These are phyloP conservation scores for Callimorpha dominula DNA, from an alignment of 2,888 invertebrate genomes.

Conservation along the genomic window DNA sequence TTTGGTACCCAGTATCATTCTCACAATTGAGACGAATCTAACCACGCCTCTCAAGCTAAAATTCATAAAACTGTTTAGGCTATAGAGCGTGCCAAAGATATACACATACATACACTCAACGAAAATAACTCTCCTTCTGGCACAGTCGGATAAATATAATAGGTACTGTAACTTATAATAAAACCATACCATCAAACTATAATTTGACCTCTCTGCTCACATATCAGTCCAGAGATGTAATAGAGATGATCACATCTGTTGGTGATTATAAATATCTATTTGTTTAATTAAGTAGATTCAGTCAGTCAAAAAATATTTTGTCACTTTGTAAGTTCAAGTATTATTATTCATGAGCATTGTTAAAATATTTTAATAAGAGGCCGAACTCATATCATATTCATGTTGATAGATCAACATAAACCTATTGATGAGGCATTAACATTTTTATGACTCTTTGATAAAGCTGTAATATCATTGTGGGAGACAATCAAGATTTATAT, in stretches of 20 bases:
- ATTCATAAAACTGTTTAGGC: too few relatives aligned
- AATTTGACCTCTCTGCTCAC: neutral
- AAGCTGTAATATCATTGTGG: slow-evolving; percentile 43
- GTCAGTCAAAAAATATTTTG: slow-evolving; percentile 20
- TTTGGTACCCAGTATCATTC: too few relatives aligned
- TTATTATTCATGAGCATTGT: slow-evolving; percentile 47
- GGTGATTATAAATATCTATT: slow-evolving; percentile 15
- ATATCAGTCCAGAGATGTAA: neutral
- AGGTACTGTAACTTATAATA: neutral
- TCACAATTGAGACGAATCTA: too few relatives aligned
- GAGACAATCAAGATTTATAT: slow-evolving; percentile 7
- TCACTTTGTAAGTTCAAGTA: slow-evolving; percentile 34
- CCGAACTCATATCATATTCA: slow-evolving; percentile 42
- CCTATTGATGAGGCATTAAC: slow-evolving; percentile 41
- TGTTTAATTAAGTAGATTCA: slow-evolving; percentile 4
- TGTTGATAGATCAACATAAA: slow-evolving; percentile 29
- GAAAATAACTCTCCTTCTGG: too few relatives aligned
- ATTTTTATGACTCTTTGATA: slow-evolving; percentile 50
- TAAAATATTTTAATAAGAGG: slow-evolving; percentile 38
- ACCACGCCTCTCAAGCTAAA: too few relatives aligned
- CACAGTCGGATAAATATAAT: neutral
- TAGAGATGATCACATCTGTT: slow-evolving; percentile 8
- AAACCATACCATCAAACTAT: neutral
- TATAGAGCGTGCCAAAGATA: too few relatives aligned
- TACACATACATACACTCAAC: too few relatives aligned